phyloP scores from a whole-genome alignment of 2,113 vertebrate genomes.

The Menidia beryllina region DNA sequence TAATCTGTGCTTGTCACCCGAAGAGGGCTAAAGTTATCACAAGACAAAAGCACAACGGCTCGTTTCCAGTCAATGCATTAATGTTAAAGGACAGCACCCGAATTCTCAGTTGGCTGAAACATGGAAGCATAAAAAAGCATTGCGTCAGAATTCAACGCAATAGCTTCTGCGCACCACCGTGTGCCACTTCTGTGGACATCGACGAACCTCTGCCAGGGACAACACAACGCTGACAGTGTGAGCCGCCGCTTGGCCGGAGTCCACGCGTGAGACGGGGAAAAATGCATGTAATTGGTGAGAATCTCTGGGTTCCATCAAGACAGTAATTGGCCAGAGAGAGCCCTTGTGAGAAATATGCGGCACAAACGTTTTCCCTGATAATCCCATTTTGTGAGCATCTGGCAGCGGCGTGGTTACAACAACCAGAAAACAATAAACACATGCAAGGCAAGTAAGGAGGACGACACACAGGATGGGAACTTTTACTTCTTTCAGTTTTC shows the following conservation, averaged over 20 bases:
- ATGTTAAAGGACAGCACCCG: constrained; percentile 53
- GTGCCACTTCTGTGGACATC: constrained; percentile 60
- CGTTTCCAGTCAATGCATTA: constrained; percentile 50
- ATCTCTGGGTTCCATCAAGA: constrained; percentile 80
- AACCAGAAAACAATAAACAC: constrained; percentile 70
- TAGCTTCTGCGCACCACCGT: constrained; percentile 18
- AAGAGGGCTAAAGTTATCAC: constrained; percentile 36
- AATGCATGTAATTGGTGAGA: constrained; percentile 80
- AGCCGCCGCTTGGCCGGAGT: constrained; percentile 66
- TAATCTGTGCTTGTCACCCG: constrained; percentile 51
- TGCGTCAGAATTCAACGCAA: constrained; percentile 44
- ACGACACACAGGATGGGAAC: constrained; percentile 59
- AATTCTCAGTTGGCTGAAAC: constrained; percentile 58
- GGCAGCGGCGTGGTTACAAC: constrained; percentile 67
- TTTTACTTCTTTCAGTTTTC: background rate
- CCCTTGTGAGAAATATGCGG: constrained; percentile 78
- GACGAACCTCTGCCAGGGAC: constrained; percentile 57
- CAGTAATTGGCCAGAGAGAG: constrained; percentile 77
- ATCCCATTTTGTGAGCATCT: constrained; percentile 79
- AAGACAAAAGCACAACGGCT: constrained; percentile 39
- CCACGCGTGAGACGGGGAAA: constrained; percentile 71
- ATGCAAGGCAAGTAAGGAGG: constrained; percentile 49
- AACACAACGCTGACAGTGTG: constrained; percentile 60
- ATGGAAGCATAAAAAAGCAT: constrained; percentile 67
- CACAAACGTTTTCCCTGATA: constrained; percentile 77